These are phyloP conservation scores for Hypolimnas misippus DNA, from an alignment of 2,888 invertebrate species.

Conservation along the genomic window DNA sequence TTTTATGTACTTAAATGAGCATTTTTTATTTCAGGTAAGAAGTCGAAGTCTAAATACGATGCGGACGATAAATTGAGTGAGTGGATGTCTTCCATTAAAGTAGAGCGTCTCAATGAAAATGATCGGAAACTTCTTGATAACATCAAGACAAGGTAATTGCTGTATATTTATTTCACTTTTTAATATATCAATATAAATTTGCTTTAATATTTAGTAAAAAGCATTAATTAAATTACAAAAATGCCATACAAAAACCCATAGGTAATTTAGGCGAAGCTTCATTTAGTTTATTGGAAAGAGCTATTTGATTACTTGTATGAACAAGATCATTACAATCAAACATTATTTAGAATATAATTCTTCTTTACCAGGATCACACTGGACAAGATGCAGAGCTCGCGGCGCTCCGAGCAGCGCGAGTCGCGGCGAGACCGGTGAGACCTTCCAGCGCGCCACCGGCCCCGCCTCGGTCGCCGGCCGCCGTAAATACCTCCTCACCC, in stretches of 20 bases:
- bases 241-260: too few species aligned
- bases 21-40: constrained; percentile 51
- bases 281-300: too few species aligned
- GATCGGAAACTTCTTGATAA: constrained; percentile 84
- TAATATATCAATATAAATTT: background rate
- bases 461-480: too few species aligned
- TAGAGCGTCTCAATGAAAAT: constrained; percentile 81
- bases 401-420: constrained; percentile 46
- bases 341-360: too few species aligned
- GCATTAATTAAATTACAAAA: too few species aligned
- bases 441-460: too few species aligned
- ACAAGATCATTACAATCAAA: too few species aligned
- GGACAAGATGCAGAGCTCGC: constrained; percentile 40
- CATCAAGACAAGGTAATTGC: constrained; percentile 66
- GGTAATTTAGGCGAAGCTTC: too few species aligned
- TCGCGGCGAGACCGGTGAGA: constrained; percentile 44
- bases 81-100: constrained; percentile 81
- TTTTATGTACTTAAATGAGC: background rate
- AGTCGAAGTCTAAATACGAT: constrained; percentile 41
- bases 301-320: too few species aligned
- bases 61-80: constrained; percentile 76
- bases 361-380: constrained; percentile 42
- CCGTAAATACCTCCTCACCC: too few species aligned
- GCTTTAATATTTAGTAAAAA: too few species aligned
- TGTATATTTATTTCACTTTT: background rate